Conservation (phyloP, 1,140 invertebrate species). For the Sitophilus oryzae region DNA sequence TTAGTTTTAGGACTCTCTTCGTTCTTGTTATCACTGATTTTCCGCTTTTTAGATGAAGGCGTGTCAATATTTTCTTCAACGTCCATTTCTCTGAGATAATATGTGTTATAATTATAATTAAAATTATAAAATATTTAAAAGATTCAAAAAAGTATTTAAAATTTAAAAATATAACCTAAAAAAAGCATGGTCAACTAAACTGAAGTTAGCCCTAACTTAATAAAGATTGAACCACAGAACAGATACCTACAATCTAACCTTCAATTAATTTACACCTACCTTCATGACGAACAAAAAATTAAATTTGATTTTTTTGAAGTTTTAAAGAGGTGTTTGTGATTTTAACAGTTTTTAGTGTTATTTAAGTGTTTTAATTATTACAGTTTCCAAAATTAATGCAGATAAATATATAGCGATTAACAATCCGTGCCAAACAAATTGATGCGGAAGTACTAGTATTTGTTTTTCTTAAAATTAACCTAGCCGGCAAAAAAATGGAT, state of each 20-base stretch:
- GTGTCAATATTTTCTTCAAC: too few relatives aligned
- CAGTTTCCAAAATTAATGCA: too few relatives aligned
- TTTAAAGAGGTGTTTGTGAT: neutral
- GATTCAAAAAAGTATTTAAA: neutral
- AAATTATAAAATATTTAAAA: neutral
- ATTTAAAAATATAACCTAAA: neutral
- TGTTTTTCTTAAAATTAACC: too few relatives aligned
- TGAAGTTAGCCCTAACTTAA: neutral
- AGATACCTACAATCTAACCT: too few relatives aligned
- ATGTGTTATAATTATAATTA: too few relatives aligned
- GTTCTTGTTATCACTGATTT: neutral
- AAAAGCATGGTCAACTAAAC: neutral
- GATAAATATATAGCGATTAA: too few relatives aligned
- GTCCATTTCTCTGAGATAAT: too few relatives aligned
- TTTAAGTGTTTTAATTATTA: neutral
- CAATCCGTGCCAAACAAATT: too few relatives aligned
- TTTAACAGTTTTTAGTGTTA: neutral
- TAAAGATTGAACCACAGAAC: too few relatives aligned
- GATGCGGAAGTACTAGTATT: too few relatives aligned
- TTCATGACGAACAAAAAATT: too few relatives aligned
- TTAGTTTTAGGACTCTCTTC: neutral
- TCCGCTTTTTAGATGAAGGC: neutral
- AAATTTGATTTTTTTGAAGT: neutral
- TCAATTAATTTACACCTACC: too few relatives aligned
- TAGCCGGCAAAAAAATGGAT: constrained; percentile 23